A percentile compares a stretch with the other conserved stretches of the same genome.
These are phyloP conservation scores for Heliconius cydno DNA, from an alignment of 2,888 invertebrate species.

Conservation along the genomic window DNA sequence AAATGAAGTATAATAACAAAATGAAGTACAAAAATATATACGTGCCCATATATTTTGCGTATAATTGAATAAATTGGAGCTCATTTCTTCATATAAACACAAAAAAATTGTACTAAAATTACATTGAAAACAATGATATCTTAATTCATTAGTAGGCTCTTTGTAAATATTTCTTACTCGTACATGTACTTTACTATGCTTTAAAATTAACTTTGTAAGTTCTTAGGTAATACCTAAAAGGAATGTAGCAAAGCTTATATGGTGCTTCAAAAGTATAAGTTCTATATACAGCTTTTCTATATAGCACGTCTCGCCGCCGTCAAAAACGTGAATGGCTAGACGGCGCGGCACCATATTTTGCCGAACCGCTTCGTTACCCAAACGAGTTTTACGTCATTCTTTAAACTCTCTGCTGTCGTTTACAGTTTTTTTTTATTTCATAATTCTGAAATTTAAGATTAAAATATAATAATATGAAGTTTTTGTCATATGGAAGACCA, in stretches of 20 bases:
- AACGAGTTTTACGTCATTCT: constrained; percentile 52
- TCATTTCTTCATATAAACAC: neutral
- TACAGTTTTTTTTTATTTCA: neutral
- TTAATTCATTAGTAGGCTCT: neutral
- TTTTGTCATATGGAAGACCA: no score
- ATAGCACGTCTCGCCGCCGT: constrained; percentile 55
- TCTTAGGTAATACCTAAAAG: constrained; percentile 18
- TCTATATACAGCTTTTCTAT: constrained; percentile 21
- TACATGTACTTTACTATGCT: neutral
- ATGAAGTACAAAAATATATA: neutral
- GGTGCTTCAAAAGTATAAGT: constrained; percentile 42
- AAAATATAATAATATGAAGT: no score
- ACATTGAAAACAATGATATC: neutral
- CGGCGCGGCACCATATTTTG: constrained; percentile 67
- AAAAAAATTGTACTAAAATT: neutral
- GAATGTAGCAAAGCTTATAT: constrained; percentile 14
- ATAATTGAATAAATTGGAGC: neutral
- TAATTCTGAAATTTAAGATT: no score
- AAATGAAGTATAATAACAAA: neutral
- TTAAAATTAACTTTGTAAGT: neutral
- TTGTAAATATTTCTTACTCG: neutral
- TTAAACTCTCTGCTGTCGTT: constrained; percentile 31
- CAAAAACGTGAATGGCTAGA: constrained; percentile 65
- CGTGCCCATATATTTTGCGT: neutral
- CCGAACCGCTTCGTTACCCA: constrained; percentile 62